A percentile compares a stretch with the other conserved stretches of the same genome.
Evolutionary conservation across 2,888 invertebrate genomes (phyloP).

Genomic region (Ormyrus rosae): DNA sequence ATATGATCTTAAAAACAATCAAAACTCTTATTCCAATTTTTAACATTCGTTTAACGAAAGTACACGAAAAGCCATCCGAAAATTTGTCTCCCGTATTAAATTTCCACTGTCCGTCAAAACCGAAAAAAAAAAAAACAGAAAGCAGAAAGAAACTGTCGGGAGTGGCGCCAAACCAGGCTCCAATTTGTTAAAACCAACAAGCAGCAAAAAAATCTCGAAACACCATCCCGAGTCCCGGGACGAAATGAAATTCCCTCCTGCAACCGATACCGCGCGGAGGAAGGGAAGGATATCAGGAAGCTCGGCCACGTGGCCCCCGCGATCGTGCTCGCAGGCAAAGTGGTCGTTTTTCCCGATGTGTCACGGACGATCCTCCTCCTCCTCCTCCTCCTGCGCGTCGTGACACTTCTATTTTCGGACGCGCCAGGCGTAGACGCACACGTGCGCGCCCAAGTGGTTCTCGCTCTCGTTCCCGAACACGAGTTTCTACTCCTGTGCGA

Average conservation of each 20-base stretch:
- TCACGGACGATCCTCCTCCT: background rate
- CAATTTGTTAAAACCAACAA: constrained; percentile 8
- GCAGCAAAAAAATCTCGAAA: background rate
- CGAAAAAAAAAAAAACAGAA: background rate
- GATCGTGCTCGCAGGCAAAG: constrained; percentile 53
- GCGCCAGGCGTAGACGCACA: constrained; percentile 38
- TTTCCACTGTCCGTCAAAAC: background rate
- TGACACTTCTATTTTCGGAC: constrained; percentile 57
- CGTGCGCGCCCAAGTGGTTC: constrained; percentile 65
- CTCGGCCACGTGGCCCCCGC: constrained; percentile 31
- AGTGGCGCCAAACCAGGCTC: no score
- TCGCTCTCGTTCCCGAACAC: constrained; percentile 62
- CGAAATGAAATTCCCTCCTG: background rate
- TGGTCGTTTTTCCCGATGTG: constrained; percentile 43
- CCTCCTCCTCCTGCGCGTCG: constrained; percentile 17
- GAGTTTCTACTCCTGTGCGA: constrained; percentile 69
- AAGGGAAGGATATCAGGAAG: background rate
- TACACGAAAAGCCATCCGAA: no score
- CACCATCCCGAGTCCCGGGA: background rate
- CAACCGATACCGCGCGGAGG: background rate
- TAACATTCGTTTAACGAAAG: no score
- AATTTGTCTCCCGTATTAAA: background rate
- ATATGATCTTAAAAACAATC: no score
- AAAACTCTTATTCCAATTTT: no score
- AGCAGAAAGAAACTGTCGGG: background rate